Evolutionary conservation across 1,140 invertebrate species (phyloP).

Genomic region (Calycopis cecrops): DNA sequence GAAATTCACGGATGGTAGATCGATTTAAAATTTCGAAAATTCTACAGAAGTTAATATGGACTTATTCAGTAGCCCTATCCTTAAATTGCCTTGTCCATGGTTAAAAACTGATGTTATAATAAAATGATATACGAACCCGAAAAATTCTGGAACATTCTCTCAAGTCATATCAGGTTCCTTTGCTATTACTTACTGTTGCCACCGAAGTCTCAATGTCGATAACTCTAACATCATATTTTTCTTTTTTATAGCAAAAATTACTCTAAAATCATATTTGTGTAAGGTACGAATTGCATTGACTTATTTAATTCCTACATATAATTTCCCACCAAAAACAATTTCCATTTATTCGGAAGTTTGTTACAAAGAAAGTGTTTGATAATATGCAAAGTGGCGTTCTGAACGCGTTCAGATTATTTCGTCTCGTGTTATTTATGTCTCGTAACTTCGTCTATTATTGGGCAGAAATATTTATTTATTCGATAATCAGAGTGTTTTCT

Average conservation of each 20-base stretch:
- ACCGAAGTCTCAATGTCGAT: constrained; percentile 2
- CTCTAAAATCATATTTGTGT: neutral
- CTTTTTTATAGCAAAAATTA: neutral
- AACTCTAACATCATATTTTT: neutral
- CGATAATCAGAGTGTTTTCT: too few relatives aligned
- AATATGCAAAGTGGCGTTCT: constrained; percentile 16
- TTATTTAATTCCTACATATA: constrained; percentile 3
- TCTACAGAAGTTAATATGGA: too few relatives aligned
- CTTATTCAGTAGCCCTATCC: too few relatives aligned
- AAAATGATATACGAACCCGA: too few relatives aligned
- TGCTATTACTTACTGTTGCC: neutral
- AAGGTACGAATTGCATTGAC: neutral
- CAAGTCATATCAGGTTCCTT: neutral
- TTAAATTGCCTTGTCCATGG: too few relatives aligned
- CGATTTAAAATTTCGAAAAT: too few relatives aligned
- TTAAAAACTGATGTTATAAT: too few relatives aligned
- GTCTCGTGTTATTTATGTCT: constrained; percentile 5
- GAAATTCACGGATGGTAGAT: too few relatives aligned
- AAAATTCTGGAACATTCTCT: neutral
- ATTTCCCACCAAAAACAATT: constrained; percentile 15
- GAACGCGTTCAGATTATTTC: constrained; percentile 18
- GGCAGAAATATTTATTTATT: neutral
- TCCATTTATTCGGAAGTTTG: constrained; percentile 12
- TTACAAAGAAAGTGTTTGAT: constrained; percentile 17
- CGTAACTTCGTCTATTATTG: neutral